Conservation (phyloP, 2,888 invertebrate species). For the Rhagium mordax region DNA sequence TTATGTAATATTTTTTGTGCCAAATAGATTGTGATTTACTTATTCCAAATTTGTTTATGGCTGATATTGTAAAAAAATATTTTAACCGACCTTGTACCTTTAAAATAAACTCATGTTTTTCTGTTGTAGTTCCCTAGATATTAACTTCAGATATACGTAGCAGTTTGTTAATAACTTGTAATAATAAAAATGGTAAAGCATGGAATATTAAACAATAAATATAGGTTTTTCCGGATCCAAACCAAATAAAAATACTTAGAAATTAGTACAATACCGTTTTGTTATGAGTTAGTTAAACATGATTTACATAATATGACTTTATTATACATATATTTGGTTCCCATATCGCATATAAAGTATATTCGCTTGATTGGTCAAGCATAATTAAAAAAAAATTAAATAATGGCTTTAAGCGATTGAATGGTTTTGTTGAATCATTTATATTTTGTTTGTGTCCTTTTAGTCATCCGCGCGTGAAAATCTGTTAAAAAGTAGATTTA, state of each 20-base stretch:
- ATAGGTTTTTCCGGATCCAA: neutral
- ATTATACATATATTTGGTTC: neutral
- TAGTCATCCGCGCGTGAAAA: neutral
- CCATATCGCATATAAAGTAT: constrained; percentile 8
- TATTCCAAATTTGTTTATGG: neutral
- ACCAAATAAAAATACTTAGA: neutral
- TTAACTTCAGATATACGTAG: neutral
- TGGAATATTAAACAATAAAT: neutral
- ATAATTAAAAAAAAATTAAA: constrained; percentile 1
- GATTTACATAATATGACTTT: constrained; percentile 2
- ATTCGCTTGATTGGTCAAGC: constrained; percentile 19
- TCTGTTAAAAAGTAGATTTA: neutral
- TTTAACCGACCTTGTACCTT: neutral
- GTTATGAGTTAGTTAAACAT: constrained; percentile 23
- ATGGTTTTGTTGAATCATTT: constrained; percentile 18
- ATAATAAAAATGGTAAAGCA: neutral
- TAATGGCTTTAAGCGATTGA: constrained; percentile 3
- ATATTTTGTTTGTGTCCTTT: constrained; percentile 1
- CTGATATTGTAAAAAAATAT: neutral
- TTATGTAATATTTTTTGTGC: neutral
- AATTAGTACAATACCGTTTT: constrained; percentile 14
- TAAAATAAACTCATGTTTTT: neutral
- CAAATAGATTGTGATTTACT: neutral
- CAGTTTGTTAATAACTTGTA: neutral
- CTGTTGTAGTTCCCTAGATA: neutral